Evolutionary conservation across 2,113 vertebrate genomes (phyloP).

Genomic region (Orientallactaga bullata): DNA sequence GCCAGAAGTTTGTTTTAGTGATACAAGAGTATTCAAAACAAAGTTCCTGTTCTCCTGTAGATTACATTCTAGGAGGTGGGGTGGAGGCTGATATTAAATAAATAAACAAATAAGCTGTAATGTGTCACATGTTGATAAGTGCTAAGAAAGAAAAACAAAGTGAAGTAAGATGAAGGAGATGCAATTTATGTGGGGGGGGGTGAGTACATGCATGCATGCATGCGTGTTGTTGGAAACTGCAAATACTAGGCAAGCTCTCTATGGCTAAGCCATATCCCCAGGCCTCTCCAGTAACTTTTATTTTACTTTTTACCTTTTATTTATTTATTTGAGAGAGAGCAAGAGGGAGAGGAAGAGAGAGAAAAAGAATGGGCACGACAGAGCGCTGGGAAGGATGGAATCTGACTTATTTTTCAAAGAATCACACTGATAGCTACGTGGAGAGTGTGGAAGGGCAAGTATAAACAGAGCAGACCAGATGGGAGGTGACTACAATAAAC

Average conservation of each 20-base stretch:
- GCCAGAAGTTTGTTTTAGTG: constrained; percentile 25
- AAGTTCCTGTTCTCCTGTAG: constrained; percentile 16
- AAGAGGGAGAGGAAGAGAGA: too few relatives aligned
- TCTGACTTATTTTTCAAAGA: background rate
- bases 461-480: background rate
- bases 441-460: background rate
- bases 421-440: background rate
- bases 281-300: background rate
- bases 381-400: background rate
- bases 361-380: too few relatives aligned
- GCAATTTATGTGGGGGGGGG: background rate
- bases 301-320: too few relatives aligned
- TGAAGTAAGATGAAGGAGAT: background rate
- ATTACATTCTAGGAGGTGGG: background rate
- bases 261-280: background rate
- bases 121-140: constrained; percentile 19
- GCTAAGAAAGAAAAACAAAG: constrained; percentile 14
- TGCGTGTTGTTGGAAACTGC: background rate
- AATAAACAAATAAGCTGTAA: background rate
- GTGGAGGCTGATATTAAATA: background rate
- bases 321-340: too few relatives aligned
- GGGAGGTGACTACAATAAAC: background rate
- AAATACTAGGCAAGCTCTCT: background rate
- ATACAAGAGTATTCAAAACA: constrained; percentile 37
- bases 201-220: background rate